Evolutionary conservation across 2,888 invertebrate species (phyloP).

Genomic region (Ctenicera cuprea): DNA sequence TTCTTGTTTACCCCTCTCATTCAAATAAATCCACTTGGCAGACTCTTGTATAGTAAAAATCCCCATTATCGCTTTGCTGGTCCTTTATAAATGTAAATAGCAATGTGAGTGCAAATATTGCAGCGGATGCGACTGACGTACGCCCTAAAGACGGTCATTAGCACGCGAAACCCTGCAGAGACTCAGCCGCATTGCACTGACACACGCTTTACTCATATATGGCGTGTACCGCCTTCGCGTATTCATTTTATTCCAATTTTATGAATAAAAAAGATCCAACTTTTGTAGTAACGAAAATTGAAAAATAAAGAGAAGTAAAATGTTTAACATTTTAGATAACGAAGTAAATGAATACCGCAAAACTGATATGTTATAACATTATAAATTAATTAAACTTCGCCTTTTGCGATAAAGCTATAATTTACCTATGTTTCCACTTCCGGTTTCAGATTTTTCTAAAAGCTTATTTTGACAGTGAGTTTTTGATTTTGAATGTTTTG

Average conservation of each 20-base stretch:
- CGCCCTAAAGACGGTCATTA: constrained; percentile 60
- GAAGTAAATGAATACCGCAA: too few relatives aligned
- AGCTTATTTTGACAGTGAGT: too few relatives aligned
- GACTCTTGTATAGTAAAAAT: constrained; percentile 68
- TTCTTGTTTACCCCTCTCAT: constrained; percentile 63
- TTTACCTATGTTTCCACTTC: too few relatives aligned
- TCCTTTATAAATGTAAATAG: constrained; percentile 68
- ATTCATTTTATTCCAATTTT: constrained; percentile 6
- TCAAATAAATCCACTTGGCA: constrained; percentile 68
- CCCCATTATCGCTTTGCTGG: constrained; percentile 66
- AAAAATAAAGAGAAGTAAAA: too few relatives aligned
- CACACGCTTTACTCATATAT: constrained; percentile 36
- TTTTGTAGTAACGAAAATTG: not conserved
- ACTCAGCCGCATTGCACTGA: constrained; percentile 55
- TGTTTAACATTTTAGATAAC: too few relatives aligned
- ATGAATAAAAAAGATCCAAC: not conserved
- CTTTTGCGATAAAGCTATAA: too few relatives aligned
- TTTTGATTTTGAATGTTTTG: too few relatives aligned
- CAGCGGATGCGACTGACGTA: constrained; percentile 62
- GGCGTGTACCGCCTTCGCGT: not conserved
- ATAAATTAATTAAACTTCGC: too few relatives aligned
- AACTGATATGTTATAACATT: too few relatives aligned
- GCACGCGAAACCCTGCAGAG: constrained; percentile 59
- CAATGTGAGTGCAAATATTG: constrained; percentile 63
- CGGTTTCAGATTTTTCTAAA: too few relatives aligned